phyloP scores from a whole-genome alignment of 2,797 vertebrate genomes.

The Coluber constrictor region DNA sequence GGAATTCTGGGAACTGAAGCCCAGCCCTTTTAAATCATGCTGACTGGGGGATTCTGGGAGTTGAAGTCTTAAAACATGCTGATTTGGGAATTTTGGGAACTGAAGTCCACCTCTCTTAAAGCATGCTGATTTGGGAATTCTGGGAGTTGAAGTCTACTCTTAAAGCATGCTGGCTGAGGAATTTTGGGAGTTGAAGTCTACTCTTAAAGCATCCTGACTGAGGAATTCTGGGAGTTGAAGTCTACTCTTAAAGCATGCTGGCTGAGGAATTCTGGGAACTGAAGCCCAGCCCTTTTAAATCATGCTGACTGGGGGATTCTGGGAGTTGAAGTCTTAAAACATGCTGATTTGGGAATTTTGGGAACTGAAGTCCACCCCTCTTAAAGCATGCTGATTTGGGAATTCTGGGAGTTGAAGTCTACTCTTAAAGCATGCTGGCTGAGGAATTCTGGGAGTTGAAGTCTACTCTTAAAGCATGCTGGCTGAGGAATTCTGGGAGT shows the following conservation, averaged over 20 bases:
- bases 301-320: not conserved
- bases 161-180: no score
- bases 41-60: not conserved
- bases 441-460: not conserved
- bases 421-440: not conserved
- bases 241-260: not conserved
- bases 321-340: not conserved
- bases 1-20: no score
- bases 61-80: not conserved
- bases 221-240: not conserved
- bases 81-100: not conserved
- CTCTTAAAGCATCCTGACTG: fast-evolving
- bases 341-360: not conserved
- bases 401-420: not conserved
- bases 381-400: not conserved
- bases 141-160: no score
- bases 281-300: no score
- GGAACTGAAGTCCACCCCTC: fast-evolving
- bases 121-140: not conserved
- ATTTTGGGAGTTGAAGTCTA: no score
- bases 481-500: no score
- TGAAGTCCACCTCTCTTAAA: no score
- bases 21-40: no score
- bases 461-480: no score
- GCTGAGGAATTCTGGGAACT: no score